Conservation (phyloP, 2,113 vertebrate species). For the Tragelaphus scriptus region DNA sequence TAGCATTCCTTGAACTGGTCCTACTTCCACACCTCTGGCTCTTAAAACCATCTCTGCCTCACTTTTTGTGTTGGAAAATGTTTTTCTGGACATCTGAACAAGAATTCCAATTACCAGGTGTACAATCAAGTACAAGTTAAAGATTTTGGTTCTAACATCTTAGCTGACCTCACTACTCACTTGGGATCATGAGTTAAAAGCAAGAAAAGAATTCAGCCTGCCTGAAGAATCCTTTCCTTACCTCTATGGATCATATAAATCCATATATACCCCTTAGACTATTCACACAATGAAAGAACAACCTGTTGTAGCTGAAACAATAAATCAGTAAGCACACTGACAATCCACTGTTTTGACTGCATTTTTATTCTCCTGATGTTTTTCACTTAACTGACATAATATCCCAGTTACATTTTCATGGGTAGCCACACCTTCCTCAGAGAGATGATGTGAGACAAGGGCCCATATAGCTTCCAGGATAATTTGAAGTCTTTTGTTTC, state of each 20-base stretch:
- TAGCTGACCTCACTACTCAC: not conserved
- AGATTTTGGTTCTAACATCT: not conserved
- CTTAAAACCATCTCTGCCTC: not conserved
- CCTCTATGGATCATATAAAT: not conserved
- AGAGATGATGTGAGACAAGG: not conserved
- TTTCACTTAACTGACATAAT: not conserved
- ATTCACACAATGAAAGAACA: not conserved
- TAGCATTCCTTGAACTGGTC: not conserved
- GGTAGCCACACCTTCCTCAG: not conserved
- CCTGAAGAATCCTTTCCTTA: not conserved
- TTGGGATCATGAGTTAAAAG: not conserved
- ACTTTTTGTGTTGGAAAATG: not conserved
- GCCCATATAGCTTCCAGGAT: not conserved
- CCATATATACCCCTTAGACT: not conserved
- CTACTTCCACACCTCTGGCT: not conserved
- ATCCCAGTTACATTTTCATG: not conserved
- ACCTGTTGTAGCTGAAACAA: not conserved
- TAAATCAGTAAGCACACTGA: not conserved
- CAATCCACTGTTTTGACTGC: not conserved
- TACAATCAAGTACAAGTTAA: not conserved
- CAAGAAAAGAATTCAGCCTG: not conserved
- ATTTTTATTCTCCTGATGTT: not conserved
- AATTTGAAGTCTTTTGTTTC: slow-evolving; percentile 47
- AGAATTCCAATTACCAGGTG: not conserved
- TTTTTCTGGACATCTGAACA: not conserved